phyloP scores from a whole-genome alignment of 2,113 vertebrate species.

The Mungos mungo region DNA sequence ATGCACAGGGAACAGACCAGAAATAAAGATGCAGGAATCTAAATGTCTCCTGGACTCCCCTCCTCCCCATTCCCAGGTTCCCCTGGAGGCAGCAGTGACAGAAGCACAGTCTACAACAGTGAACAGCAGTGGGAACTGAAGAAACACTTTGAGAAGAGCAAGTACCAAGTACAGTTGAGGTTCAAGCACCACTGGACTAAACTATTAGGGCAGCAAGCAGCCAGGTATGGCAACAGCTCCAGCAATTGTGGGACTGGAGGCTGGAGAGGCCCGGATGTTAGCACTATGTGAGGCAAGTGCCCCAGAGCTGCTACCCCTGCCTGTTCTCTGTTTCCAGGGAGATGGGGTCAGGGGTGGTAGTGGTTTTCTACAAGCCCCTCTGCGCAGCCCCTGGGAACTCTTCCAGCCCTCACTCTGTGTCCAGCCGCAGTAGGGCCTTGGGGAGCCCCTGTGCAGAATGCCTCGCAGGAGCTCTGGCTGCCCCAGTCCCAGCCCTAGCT shows the following conservation, averaged over 20 bases:
- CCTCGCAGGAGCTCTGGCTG: fast-evolving
- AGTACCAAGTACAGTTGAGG: background rate
- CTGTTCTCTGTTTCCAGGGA: background rate
- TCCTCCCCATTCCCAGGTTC: no score
- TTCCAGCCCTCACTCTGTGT: background rate
- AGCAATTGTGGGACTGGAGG: fast-evolving
- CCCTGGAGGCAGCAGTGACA: no score
- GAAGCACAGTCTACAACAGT: background rate
- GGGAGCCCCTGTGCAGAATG: background rate
- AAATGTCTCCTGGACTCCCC: background rate
- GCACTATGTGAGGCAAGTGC: no score
- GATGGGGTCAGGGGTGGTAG: fast-evolving
- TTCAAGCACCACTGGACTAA: background rate
- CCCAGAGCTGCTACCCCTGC: fast-evolving
- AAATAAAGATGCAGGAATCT: background rate
- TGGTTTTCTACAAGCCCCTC: background rate
- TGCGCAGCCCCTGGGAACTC: fast-evolving
- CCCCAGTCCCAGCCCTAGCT: no score
- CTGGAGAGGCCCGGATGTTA: fast-evolving
- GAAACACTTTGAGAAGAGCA: background rate
- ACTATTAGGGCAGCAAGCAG: background rate
- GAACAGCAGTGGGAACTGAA: background rate
- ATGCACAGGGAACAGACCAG: background rate
- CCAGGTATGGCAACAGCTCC: background rate
- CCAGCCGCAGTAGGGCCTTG: fast-evolving